These are phyloP conservation scores for Spicauda simplicius DNA, from an alignment of 2,888 invertebrate genomes.

Conservation along the genomic window DNA sequence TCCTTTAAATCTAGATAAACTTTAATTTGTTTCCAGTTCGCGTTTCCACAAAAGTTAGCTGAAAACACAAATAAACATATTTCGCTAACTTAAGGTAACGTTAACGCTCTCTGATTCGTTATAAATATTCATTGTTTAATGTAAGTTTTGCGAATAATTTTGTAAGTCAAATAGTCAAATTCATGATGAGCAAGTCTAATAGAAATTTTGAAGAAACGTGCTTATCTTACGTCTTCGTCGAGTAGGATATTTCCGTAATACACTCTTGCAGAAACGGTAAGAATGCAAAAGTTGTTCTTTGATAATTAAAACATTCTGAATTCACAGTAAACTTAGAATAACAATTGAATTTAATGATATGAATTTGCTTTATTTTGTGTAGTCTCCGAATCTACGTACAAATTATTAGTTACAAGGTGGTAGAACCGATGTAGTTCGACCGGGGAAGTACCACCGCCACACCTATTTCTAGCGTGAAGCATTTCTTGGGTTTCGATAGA, in stretches of 20 bases:
- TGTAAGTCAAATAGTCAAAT: conserved; percentile 39
- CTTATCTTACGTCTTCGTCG: conserved; percentile 5
- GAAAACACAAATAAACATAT: conserved; percentile 51
- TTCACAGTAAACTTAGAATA: too few relatives aligned
- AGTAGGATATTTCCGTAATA: neutral
- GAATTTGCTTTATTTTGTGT: too few relatives aligned
- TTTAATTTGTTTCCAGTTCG: conserved; percentile 8
- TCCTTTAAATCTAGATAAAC: neutral
- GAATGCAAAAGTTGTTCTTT: too few relatives aligned
- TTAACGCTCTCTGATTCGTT: conserved; percentile 46
- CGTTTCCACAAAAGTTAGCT: conserved; percentile 41
- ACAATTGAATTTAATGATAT: too few relatives aligned
- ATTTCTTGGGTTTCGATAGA: too few relatives aligned
- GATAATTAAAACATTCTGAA: too few relatives aligned
- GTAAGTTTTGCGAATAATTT: conserved; percentile 39
- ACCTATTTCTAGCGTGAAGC: too few relatives aligned
- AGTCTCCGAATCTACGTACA: too few relatives aligned
- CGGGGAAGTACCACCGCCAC: too few relatives aligned
- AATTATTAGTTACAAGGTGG: too few relatives aligned
- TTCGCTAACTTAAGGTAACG: conserved; percentile 43
- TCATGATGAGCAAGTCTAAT: conserved; percentile 36
- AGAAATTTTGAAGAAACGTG: conserved; percentile 22
- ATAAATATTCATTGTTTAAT: conserved; percentile 47
- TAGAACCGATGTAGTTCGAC: too few relatives aligned
- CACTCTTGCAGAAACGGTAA: too few relatives aligned